phyloP scores from a whole-genome alignment of 2,797 vertebrate genomes.

The Tolypeutes matacus region DNA sequence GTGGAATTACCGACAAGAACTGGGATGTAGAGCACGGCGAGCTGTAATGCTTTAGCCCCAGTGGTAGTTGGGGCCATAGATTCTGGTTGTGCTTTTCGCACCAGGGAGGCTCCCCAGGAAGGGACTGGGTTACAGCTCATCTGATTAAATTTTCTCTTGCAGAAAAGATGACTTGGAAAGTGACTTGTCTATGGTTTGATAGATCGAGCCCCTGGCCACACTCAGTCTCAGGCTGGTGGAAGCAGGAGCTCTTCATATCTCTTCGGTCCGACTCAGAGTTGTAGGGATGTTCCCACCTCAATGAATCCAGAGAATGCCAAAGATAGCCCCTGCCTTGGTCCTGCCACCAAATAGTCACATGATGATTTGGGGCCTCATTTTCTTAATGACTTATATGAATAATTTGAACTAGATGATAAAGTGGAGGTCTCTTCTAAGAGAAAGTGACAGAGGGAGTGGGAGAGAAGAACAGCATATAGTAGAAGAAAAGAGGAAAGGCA shows the following conservation, averaged over 20 bases:
- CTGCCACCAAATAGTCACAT: background rate
- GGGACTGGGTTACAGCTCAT: background rate
- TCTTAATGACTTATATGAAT: background rate
- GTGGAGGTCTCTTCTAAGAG: background rate
- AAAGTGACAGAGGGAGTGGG: background rate
- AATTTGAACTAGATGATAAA: background rate
- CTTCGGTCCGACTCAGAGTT: background rate
- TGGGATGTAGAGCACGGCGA: fast-evolving
- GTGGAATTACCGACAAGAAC: background rate
- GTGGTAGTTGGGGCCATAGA: fast-evolving
- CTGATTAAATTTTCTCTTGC: slow-evolving; percentile 8
- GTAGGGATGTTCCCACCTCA: background rate
- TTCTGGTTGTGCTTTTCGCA: background rate
- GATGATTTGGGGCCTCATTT: background rate
- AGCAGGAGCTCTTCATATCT: background rate
- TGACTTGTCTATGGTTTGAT: background rate
- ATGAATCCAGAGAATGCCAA: background rate
- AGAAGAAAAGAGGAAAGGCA: background rate
- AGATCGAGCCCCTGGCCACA: background rate
- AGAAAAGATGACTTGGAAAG: background rate
- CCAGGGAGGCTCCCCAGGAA: background rate
- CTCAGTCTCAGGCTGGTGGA: background rate
- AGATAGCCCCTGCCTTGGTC: background rate
- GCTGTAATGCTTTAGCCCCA: background rate
- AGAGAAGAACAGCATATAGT: background rate